Percentiles rank a stretch among this genome's conserved stretches.
Evolutionary conservation across 1,140 invertebrate genomes (phyloP).

Genomic region (Thrips palmi): DNA sequence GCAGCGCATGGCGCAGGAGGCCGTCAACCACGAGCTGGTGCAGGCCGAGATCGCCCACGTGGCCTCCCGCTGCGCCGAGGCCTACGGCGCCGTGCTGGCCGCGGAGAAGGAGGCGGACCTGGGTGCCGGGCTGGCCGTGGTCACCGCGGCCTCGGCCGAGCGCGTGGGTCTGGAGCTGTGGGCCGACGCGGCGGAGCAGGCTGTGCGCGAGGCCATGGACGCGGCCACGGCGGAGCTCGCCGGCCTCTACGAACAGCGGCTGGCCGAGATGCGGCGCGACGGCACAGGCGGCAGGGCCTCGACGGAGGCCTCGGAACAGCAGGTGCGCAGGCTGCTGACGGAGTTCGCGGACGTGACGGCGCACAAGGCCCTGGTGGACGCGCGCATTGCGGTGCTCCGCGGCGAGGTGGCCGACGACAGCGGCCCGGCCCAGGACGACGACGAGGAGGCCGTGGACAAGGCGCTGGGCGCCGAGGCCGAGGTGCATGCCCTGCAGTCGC

Average conservation of each 20-base stretch:
- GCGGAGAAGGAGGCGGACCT: constrained; percentile 18
- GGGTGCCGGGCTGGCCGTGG: constrained; percentile 24
- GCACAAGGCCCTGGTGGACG: constrained; percentile 56
- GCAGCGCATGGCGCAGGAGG: constrained; percentile 44
- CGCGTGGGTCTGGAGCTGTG: constrained; percentile 44
- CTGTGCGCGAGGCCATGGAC: constrained; percentile 46
- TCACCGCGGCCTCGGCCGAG: no score
- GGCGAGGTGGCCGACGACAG: constrained; percentile 18
- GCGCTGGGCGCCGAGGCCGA: constrained; percentile 18
- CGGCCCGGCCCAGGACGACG: constrained; percentile 22
- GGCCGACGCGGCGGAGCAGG: constrained; percentile 45
- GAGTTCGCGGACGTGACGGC: constrained; percentile 56
- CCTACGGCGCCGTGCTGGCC: constrained; percentile 33
- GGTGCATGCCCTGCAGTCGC: no score
- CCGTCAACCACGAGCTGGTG: constrained; percentile 47
- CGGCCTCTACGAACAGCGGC: constrained; percentile 1
- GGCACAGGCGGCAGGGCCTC: no score
- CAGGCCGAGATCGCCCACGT: constrained; percentile 54
- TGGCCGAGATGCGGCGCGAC: constrained; percentile 5
- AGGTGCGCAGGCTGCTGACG: constrained; percentile 32
- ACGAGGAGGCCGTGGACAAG: constrained; percentile 20
- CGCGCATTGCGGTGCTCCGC: constrained; percentile 39
- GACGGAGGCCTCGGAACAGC: constrained; percentile 26
- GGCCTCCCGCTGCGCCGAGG: constrained; percentile 39
- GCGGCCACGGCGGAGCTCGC: constrained; percentile 40